Percentiles rank a stretch among this genome's conserved stretches.
phyloP scores from a whole-genome alignment of 2,888 invertebrate genomes.

The Tuberolachnus salignus region DNA sequence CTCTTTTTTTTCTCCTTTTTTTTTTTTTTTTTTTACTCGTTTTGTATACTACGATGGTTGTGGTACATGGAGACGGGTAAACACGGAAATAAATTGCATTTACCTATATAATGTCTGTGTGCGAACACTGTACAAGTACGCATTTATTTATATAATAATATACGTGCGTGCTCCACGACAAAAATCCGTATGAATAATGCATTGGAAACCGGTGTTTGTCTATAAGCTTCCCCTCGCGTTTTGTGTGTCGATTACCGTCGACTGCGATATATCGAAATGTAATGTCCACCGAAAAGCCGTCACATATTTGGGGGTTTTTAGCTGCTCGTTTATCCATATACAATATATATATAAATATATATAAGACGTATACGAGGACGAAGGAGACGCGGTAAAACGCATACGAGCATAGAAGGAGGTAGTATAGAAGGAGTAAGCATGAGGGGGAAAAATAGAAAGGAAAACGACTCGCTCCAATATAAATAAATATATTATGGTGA shows the following conservation, averaged over 20 bases:
- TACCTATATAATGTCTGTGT: too few species aligned
- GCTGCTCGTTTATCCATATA: neutral
- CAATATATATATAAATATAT: too few species aligned
- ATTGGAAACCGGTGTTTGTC: conserved; percentile 28
- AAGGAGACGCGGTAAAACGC: too few species aligned
- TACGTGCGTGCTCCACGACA: neutral
- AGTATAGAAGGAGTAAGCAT: neutral
- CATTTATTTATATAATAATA: conserved; percentile 7
- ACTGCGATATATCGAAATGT: conserved; percentile 4
- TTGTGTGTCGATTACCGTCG: too few species aligned
- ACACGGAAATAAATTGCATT: conserved; percentile 39
- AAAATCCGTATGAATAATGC: conserved; percentile 55
- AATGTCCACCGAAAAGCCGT: conserved; percentile 19
- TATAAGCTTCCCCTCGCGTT: neutral
- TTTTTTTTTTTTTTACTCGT: neutral
- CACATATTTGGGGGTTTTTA: conserved; percentile 18
- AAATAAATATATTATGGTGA: too few species aligned
- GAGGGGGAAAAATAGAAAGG: too few species aligned
- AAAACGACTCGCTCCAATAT: neutral
- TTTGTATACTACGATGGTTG: neutral
- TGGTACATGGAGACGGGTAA: neutral
- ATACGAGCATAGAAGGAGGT: neutral
- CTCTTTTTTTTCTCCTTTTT: neutral
- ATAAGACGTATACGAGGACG: too few species aligned
- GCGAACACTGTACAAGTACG: neutral